These are phyloP conservation scores for Parascotia fuliginaria DNA, from an alignment of 2,888 invertebrate genomes.

Conservation along the genomic window DNA sequence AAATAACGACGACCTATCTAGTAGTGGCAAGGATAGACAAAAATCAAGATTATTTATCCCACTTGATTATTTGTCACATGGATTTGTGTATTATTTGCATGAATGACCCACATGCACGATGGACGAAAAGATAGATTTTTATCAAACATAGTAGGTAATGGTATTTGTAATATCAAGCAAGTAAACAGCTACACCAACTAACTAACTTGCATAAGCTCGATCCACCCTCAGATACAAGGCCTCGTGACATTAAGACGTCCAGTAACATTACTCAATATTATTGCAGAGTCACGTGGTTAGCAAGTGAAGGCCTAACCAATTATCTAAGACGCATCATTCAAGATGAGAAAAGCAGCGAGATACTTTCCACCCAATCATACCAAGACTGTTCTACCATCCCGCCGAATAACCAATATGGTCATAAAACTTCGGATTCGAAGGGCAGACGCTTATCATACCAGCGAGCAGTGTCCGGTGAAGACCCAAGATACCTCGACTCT, in stretches of 20 bases:
- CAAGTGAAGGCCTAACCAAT: slow-evolving; percentile 73
- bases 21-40: no score
- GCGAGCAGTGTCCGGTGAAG: slow-evolving; percentile 78
- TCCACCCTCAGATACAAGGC: no score
- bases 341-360: slow-evolving; percentile 65
- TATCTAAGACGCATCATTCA: slow-evolving; percentile 71
- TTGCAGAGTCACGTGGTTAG: slow-evolving; percentile 78
- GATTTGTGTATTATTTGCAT: no score
- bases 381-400: slow-evolving; percentile 70
- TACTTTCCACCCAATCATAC: slow-evolving; percentile 60
- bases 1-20: no score
- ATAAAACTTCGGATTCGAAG: slow-evolving; percentile 59
- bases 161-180: no score
- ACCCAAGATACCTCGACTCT: slow-evolving; percentile 63
- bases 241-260: not conserved
- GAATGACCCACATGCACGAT: no score
- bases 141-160: no score
- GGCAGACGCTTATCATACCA: slow-evolving; percentile 77
- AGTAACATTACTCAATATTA: slow-evolving; percentile 3
- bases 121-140: no score
- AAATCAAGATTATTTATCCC: no score
- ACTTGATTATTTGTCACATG: no score
- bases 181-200: no score
- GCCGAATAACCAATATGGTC: slow-evolving; percentile 50
- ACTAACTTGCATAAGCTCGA: no score